Evolutionary conservation across 2,888 invertebrate genomes (phyloP), one percentile per base, ranked within the genome.

Genomic region (Dioctria linearis): DNA sequence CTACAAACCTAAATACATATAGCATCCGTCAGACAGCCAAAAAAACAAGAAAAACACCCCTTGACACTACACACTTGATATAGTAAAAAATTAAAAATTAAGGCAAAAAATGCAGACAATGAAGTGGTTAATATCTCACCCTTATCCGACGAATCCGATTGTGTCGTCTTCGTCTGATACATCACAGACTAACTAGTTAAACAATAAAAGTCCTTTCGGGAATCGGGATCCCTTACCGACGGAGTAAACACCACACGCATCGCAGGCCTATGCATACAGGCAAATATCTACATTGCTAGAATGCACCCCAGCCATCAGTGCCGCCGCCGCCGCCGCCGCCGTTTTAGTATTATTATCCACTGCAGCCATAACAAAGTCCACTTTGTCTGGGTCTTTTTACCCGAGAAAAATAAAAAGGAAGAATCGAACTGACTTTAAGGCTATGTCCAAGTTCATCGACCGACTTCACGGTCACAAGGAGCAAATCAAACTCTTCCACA

Each of bases 341-440:
- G 25, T 25, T 25, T 25, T 25, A 25, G 25, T 25, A 25, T 25
- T 25, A 25, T 51, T 57, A 73, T 57, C 73, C 73, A 59, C 73
- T 25, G 25, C 59, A 59, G 42, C 73, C 79, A 79, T 51, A 51
- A 57, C 59, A 73, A 73, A 73, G 57, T 73, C 73, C 40, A 59
- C 73, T 25, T 42, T 42, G 73, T 57, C 43, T 59, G 40, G 37
- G 73, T 59, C 57, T 37, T 25, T 25, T 25, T 13, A 8, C 11
- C n/a, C 73, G 66, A 78, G 65, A 78, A 66, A 66, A 66, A 78
- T 78, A 66, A 78, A 78, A 78, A 78, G 78, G 78, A 78, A 51
- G 63, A 71, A 49, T n/a, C 49, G 37, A 78, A 78, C 54, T 66
- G 63, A 40, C 78, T 78, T 78, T 65, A 78, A 78, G 78, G 78